phyloP scores from a whole-genome alignment of 2,888 invertebrate genomes.

The Tetanocera ferruginea region DNA sequence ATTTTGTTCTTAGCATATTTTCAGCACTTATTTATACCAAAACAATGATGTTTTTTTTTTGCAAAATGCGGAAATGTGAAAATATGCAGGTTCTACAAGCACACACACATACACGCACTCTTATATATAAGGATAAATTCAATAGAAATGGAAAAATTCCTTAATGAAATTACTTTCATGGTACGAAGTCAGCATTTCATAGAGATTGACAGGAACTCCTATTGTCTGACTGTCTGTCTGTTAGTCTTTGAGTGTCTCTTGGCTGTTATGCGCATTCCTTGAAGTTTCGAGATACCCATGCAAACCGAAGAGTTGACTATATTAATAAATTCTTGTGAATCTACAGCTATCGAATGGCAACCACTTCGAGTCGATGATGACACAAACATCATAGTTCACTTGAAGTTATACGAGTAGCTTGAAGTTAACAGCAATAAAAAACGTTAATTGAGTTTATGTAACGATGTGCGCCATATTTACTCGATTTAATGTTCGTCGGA shows the following conservation, averaged over 20 bases:
- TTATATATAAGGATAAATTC: background rate
- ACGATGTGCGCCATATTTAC: too few species aligned
- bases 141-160: conserved; percentile 5
- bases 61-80: background rate
- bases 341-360: background rate
- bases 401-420: background rate
- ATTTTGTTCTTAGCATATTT: too few species aligned
- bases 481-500: too few species aligned
- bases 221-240: too few species aligned
- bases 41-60: background rate
- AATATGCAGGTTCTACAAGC: background rate
- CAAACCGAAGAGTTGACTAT: background rate
- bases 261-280: background rate
- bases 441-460: too few species aligned
- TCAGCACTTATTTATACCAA: too few species aligned
- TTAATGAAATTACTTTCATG: conserved; percentile 14
- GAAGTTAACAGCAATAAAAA: too few species aligned
- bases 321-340: background rate
- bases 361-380: background rate
- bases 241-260: background rate
- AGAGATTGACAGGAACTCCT: background rate
- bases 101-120: background rate
- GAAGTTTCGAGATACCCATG: background rate
- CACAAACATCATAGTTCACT: background rate
- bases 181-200: background rate